Percentiles rank a stretch among this genome's conserved stretches.
Evolutionary conservation across 2,888 invertebrate genomes (phyloP).

Genomic region (Leucoptera coffeella): DNA sequence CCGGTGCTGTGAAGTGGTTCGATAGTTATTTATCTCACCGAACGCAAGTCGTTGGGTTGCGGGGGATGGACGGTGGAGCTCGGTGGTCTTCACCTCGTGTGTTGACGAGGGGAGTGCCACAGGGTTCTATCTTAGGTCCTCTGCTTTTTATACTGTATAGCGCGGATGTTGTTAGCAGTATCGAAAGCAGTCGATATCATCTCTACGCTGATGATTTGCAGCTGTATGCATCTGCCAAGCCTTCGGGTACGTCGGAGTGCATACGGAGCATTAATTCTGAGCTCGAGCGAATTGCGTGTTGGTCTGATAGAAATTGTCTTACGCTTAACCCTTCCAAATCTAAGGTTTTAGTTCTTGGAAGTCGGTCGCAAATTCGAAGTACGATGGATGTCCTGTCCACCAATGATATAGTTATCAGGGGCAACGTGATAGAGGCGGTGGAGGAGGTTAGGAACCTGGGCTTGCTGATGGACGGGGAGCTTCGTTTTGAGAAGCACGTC

Average conservation of each 20-base stretch:
- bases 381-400: background rate
- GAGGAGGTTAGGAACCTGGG: constrained; percentile 5
- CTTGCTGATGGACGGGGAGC: constrained; percentile 2
- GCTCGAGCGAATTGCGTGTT: background rate
- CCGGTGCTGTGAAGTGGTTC: background rate
- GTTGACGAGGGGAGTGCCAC: background rate
- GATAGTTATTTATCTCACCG: background rate
- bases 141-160: background rate
- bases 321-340: constrained; percentile 3
- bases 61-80: background rate
- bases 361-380: background rate
- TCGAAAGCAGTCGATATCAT: constrained; percentile 5
- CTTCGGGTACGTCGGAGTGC: background rate
- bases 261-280: constrained; percentile 1
- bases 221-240: background rate
- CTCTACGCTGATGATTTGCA: background rate
- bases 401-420: background rate
- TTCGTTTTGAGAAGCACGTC: constrained; percentile 5
- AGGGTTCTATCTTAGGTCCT: background rate
- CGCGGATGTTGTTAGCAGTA: background rate
- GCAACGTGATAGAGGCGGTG: constrained; percentile 3
- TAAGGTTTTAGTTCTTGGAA: constrained; percentile 3
- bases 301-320: constrained; percentile 3
- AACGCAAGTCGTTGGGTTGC: background rate
- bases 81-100: background rate